A percentile compares a stretch with the other conserved stretches of the same genome.
phyloP scores from a whole-genome alignment of 2,113 vertebrate genomes.

The Hymenochirus boettgeri region DNA sequence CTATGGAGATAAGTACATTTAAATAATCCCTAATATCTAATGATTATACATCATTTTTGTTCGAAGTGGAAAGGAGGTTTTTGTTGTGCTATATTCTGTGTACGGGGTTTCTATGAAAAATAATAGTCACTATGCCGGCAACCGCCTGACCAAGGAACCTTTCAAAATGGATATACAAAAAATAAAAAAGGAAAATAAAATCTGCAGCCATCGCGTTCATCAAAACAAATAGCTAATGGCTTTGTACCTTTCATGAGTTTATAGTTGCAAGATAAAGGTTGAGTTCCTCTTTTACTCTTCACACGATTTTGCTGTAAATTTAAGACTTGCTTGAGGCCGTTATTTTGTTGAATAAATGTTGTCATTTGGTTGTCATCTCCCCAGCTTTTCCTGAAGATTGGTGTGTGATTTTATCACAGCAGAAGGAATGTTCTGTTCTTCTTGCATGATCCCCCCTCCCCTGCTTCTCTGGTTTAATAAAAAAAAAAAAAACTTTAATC shows the following conservation, averaged over 20 bases:
- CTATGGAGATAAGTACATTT: too few species aligned
- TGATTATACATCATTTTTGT: too few species aligned
- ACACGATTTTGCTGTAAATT: conserved; percentile 33
- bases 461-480: conserved; percentile 11
- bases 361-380: conserved; percentile 42
- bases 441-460: neutral
- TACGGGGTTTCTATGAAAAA: neutral
- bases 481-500: conserved; percentile 34
- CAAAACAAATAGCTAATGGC: conserved; percentile 38
- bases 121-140: conserved; percentile 12
- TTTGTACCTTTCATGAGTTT: conserved; percentile 41
- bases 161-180: conserved; percentile 9
- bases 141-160: neutral
- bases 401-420: conserved; percentile 32
- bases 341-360: conserved; percentile 43
- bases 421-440: conserved; percentile 23
- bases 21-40: too few species aligned
- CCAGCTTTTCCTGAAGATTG: conserved; percentile 36
- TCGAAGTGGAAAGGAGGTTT: too few species aligned
- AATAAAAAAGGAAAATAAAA: conserved; percentile 31
- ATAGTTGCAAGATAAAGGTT: conserved; percentile 34
- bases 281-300: conserved; percentile 33
- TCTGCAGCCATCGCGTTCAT: conserved; percentile 8
- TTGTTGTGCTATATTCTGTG: conserved; percentile 1
- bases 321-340: conserved; percentile 28